A percentile compares a stretch with the other conserved stretches of the same genome.
These are phyloP conservation scores for Isoperla grammatica DNA, from an alignment of 2,888 invertebrate genomes.

Conservation along the genomic window DNA sequence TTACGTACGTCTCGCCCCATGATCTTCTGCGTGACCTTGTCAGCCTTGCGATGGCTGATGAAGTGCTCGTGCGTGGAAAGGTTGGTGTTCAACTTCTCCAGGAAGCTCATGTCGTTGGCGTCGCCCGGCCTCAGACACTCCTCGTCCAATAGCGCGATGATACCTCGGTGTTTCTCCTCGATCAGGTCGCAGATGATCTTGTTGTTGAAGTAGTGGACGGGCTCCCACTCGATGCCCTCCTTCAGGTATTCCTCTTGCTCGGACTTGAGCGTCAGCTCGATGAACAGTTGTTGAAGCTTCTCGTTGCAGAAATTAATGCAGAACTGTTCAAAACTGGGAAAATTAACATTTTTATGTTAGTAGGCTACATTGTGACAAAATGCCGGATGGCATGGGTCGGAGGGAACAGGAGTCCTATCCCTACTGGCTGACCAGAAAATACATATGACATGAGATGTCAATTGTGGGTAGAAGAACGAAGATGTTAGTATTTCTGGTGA, in stretches of 20 bases:
- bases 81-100: constrained; percentile 71
- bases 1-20: constrained; percentile 73
- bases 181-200: constrained; percentile 90
- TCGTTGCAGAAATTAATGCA: constrained; percentile 96
- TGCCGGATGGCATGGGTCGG: no score
- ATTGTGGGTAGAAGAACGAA: no score
- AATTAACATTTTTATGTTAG: not conserved
- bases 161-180: constrained; percentile 82
- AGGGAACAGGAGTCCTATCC: no score
- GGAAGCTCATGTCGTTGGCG: constrained; percentile 72
- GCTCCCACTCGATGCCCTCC: constrained; percentile 89
- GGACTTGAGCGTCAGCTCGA: constrained; percentile 81
- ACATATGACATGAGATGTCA: no score
- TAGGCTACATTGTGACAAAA: no score
- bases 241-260: constrained; percentile 89
- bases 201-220: constrained; percentile 86
- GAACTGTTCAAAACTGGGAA: constrained; percentile 75
- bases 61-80: constrained; percentile 75
- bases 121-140: constrained; percentile 89
- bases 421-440: no score
- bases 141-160: constrained; percentile 82
- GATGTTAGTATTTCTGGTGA: no score
- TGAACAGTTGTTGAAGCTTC: constrained; percentile 90
- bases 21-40: constrained; percentile 71
- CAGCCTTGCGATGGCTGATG: constrained; percentile 73